Conservation (phyloP, 92 coral and sea anemone genomes). For the Pocillopora grandis region DNA sequence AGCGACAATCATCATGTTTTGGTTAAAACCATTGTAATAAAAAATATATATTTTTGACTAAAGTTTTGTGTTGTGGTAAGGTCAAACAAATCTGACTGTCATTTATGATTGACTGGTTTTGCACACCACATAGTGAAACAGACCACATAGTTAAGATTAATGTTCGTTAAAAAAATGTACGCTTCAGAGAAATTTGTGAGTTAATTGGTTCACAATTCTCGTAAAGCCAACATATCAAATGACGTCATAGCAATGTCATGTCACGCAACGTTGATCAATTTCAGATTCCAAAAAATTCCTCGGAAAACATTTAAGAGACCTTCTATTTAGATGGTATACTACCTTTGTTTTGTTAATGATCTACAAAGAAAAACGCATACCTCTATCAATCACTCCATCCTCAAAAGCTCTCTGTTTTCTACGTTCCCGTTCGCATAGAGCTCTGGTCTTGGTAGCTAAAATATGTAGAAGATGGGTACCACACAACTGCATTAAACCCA, state of each 20-base stretch:
- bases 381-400: conserved; percentile 62
- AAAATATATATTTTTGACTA: too few species aligned
- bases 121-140: too few species aligned
- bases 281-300: not conserved
- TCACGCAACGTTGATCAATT: conserved; percentile 6
- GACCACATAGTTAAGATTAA: too few species aligned
- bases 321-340: not conserved
- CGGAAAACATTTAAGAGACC: not conserved
- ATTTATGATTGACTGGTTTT: too few species aligned
- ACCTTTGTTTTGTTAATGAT: not conserved
- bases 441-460: conserved; percentile 74
- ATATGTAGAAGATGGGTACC: conserved; percentile 90
- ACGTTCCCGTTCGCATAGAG: conserved; percentile 71
- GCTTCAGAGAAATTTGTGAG: too few species aligned
- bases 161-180: too few species aligned
- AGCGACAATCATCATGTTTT: too few species aligned
- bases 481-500: conserved; percentile 92
- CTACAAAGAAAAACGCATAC: conserved; percentile 14
- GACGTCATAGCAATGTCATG: not conserved
- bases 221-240: not conserved
- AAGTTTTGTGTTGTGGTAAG: too few species aligned
- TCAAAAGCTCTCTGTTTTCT: conserved; percentile 61
- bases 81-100: too few species aligned
- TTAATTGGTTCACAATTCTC: too few species aligned
- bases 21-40: too few species aligned